A percentile compares a stretch with the other conserved stretches of the same genome.
Evolutionary conservation across 2,113 vertebrate species (phyloP).

Genomic region (Caracal caracal): DNA sequence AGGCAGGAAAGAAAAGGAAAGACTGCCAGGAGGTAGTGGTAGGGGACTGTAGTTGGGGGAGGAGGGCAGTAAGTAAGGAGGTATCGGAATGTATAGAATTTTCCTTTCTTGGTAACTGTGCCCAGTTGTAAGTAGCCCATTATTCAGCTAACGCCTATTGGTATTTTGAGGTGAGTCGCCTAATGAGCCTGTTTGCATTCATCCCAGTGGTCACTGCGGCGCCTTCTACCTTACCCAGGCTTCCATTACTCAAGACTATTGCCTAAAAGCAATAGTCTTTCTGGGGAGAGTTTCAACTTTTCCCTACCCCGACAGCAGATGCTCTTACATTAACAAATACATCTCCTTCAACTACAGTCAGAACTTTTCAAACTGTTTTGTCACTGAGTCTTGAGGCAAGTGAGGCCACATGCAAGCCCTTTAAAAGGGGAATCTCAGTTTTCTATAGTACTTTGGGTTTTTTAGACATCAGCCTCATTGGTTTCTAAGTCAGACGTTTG

Average conservation of each 20-base stretch:
- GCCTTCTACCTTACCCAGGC: too few species aligned
- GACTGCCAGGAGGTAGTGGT: background rate
- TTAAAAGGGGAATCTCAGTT: background rate
- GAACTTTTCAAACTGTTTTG: background rate
- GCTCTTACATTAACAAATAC: background rate
- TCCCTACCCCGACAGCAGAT: background rate
- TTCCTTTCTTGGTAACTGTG: background rate
- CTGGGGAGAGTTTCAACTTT: background rate
- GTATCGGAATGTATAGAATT: background rate
- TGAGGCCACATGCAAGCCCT: background rate
- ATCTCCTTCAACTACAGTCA: background rate
- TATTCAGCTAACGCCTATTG: background rate
- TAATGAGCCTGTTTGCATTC: background rate
- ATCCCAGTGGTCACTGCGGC: background rate
- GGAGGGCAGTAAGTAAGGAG: rapidly evolving
- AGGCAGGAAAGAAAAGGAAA: background rate
- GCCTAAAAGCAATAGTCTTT: background rate
- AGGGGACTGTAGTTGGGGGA: background rate
- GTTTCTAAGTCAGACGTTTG: background rate
- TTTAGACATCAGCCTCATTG: background rate
- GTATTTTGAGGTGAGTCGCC: background rate
- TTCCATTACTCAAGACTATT: background rate
- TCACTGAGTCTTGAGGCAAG: background rate
- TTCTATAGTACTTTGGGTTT: background rate
- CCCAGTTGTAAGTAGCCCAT: background rate